These are phyloP conservation scores for Chaetops frenatus DNA, from an alignment of 2,113 vertebrate genomes.

Conservation along the genomic window DNA sequence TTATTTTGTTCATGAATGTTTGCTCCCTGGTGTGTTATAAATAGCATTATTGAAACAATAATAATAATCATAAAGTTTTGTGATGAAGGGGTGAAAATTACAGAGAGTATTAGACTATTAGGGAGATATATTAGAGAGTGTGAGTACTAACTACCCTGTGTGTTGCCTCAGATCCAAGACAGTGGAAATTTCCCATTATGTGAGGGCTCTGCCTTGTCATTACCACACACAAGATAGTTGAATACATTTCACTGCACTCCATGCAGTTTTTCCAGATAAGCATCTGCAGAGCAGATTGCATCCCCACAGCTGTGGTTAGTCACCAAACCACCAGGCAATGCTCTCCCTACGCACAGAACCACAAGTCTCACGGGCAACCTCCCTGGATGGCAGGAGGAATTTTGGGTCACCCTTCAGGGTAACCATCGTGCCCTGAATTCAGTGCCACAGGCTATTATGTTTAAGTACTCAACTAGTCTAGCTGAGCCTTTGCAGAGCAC, in stretches of 20 bases:
- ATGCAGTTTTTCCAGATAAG: constrained; percentile 13
- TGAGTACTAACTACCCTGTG: not conserved
- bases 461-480: not conserved
- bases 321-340: not conserved
- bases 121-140: not conserved
- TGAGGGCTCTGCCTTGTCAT: constrained; percentile 12
- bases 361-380: not conserved
- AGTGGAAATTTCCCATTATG: constrained; percentile 40
- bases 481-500: not conserved
- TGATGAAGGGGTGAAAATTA: constrained; percentile 21
- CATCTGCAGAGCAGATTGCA: constrained; percentile 30
- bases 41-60: constrained; percentile 44
- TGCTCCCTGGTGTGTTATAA: constrained; percentile 34
- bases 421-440: not conserved
- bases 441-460: not conserved
- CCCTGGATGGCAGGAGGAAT: not conserved
- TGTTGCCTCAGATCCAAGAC: constrained; percentile 32
- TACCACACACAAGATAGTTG: not conserved
- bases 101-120: not conserved
- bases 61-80: constrained; percentile 40
- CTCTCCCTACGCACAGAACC: rapidly evolving
- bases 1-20: constrained; percentile 29
- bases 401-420: not conserved
- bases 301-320: constrained; percentile 24
- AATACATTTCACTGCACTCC: constrained; percentile 3